Base-by-base conservation (phyloP, 2,113 vertebrate species). In the Ceuthmochares aereus region DNA sequence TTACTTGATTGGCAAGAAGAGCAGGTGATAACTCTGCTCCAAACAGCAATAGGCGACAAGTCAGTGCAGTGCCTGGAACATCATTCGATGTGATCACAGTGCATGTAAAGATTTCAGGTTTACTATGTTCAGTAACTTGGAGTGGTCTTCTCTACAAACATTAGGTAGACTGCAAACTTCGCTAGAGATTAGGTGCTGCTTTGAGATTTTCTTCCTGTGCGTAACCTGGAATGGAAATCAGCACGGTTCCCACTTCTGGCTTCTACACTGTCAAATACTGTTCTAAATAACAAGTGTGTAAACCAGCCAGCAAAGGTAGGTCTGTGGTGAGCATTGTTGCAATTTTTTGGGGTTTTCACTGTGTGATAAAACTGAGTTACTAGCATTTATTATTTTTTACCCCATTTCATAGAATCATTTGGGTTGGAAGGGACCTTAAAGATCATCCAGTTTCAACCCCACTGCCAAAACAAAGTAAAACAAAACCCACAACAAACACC, bases 11-110 rank as follows among this genome's bases (percentile, higher is more conserved):
- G 26, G 17, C 58, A 79, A 74, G 68, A 77, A n/a, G 23, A 73
- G 9, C 0, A 0, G 26, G 11, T 40, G 37, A 2, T 73, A 78
- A 29, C 19, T 47, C 10, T 63, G 32, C 20, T 78, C 14, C 19
- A 12, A 26, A 21, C 14, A 76, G 26, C 20, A 15, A 19, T 2
- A 15, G 15, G 42, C n/a, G 40, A 74, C 58, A 54, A 59, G 16
- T 42, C 26, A 6, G 26, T 47, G 51, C 26, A 6, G 26, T 47
- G 51, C 42, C 37, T 26, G 60, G 51, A 81, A 74, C 64, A 63
- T 12, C 49, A 10, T 9, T 52, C 45, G 34, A 14, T 47, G 12
- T 22, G 23, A 18, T 37, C 4, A 1, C 20, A 15, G 51, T 11
- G 6, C 63, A 37, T n/a, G 18, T 58, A 17, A 90, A 74, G 34